phyloP scores from a whole-genome alignment of 2,888 invertebrate genomes.

The Drosophila quasianomalipes region DNA sequence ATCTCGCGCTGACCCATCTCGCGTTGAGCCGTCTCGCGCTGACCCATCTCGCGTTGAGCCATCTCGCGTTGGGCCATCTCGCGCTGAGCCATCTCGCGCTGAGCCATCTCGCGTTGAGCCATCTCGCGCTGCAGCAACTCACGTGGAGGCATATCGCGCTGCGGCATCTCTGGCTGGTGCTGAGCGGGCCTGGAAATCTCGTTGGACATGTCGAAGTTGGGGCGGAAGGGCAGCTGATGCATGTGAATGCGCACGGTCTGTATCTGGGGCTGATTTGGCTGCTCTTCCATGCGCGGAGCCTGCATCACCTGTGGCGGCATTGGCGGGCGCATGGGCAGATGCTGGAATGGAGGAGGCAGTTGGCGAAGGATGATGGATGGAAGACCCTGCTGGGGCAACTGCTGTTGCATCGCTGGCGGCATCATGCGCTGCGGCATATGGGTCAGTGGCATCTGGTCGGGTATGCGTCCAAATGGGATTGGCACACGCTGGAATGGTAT shows the following conservation, averaged over 20 bases:
- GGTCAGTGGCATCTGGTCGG: slow-evolving; percentile 87
- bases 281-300: slow-evolving; percentile 85
- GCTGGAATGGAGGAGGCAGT: slow-evolving; percentile 81
- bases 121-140: slow-evolving; percentile 33
- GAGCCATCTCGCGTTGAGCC: slow-evolving; percentile 36
- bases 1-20: slow-evolving; percentile 77
- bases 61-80: slow-evolving; percentile 59
- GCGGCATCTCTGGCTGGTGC: slow-evolving; percentile 70
- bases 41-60: slow-evolving; percentile 54
- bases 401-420: slow-evolving; percentile 70
- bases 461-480: slow-evolving; percentile 86
- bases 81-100: slow-evolving; percentile 46
- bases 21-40: slow-evolving; percentile 57
- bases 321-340: slow-evolving; percentile 84
- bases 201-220: slow-evolving; percentile 84
- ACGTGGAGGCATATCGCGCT: slow-evolving; percentile 54
- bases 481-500: slow-evolving; percentile 85
- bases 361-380: not conserved
- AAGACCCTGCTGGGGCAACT: not conserved
- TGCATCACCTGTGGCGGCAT: slow-evolving; percentile 86
- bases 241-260: slow-evolving; percentile 85
- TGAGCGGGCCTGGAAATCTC: slow-evolving; percentile 81
- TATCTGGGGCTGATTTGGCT: slow-evolving; percentile 67
- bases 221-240: slow-evolving; percentile 86
- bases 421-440: slow-evolving; percentile 85